These are phyloP conservation scores for Odobenus rosmarus DNA, from an alignment of 2,113 vertebrate genomes.

Conservation along the genomic window DNA sequence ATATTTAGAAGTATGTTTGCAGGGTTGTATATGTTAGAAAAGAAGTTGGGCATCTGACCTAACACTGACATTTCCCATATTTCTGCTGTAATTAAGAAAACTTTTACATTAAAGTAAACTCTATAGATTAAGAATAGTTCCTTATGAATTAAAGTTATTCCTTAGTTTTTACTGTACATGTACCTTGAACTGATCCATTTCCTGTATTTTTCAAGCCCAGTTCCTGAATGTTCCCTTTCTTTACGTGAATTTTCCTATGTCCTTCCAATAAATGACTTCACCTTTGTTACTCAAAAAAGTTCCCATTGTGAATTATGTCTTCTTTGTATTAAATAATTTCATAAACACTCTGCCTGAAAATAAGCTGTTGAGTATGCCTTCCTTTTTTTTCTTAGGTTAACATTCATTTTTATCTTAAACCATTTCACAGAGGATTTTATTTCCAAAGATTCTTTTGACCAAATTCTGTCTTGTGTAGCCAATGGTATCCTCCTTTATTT, in stretches of 20 bases:
- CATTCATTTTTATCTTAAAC: background rate
- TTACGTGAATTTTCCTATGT: background rate
- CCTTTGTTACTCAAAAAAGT: background rate
- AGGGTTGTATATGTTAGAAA: background rate
- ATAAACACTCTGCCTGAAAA: background rate
- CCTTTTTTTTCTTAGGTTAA: background rate
- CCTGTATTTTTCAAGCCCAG: background rate
- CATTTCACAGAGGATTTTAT: background rate
- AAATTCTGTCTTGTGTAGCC: background rate
- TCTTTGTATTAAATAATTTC: background rate
- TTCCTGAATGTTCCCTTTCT: background rate
- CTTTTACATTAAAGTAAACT: background rate
- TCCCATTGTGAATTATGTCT: background rate
- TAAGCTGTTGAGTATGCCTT: background rate
- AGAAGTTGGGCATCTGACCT: background rate
- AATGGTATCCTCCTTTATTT: background rate
- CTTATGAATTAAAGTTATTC: background rate
- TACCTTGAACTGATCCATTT: background rate
- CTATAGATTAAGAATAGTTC: background rate
- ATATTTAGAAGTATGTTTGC: background rate
- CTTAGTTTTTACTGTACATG: background rate
- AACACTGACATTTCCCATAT: background rate
- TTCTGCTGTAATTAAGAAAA: conserved; percentile 49
- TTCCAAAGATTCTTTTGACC: background rate
- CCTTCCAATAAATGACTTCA: background rate